Conservation (phyloP, 2,888 invertebrate species). For the Chaitophorus viminalis region DNA sequence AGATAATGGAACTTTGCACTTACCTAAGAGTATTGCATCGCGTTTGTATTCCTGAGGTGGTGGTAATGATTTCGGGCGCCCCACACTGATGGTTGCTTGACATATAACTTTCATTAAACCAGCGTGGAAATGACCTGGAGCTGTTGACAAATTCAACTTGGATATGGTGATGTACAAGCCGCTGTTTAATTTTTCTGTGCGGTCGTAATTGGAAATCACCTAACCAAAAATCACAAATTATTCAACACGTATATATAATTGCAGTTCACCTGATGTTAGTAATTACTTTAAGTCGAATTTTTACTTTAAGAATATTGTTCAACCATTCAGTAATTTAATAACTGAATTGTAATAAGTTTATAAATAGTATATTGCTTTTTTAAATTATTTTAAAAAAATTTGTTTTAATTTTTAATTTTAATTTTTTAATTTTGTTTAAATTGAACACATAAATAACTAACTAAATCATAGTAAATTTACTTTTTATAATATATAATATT, state of each 20-base stretch:
- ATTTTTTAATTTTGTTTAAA: too few relatives aligned
- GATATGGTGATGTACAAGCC: conserved; percentile 72
- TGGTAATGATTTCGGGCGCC: conserved; percentile 44
- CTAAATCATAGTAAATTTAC: too few relatives aligned
- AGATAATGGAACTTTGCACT: conserved; percentile 23
- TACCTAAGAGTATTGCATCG: conserved; percentile 49
- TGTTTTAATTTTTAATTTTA: too few relatives aligned
- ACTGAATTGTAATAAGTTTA: neutral
- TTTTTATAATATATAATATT: too few relatives aligned
- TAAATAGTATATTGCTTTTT: neutral
- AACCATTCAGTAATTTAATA: neutral
- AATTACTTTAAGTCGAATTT: neutral
- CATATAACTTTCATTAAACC: conserved; percentile 74
- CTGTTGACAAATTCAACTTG: conserved; percentile 71
- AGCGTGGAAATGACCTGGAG: conserved; percentile 71
- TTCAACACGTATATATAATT: neutral
- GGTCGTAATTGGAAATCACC: conserved; percentile 46
- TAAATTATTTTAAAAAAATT: too few relatives aligned
- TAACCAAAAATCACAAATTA: neutral
- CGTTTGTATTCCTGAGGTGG: conserved; percentile 52
- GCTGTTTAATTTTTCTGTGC: conserved; percentile 64
- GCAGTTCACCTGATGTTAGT: neutral
- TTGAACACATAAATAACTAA: too few relatives aligned
- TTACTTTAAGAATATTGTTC: neutral
- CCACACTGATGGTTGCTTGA: conserved; percentile 69